A percentile compares a stretch with the other conserved stretches of the same genome.
phyloP scores from a whole-genome alignment of 2,797 vertebrate genomes.

The Somateria mollissima region DNA sequence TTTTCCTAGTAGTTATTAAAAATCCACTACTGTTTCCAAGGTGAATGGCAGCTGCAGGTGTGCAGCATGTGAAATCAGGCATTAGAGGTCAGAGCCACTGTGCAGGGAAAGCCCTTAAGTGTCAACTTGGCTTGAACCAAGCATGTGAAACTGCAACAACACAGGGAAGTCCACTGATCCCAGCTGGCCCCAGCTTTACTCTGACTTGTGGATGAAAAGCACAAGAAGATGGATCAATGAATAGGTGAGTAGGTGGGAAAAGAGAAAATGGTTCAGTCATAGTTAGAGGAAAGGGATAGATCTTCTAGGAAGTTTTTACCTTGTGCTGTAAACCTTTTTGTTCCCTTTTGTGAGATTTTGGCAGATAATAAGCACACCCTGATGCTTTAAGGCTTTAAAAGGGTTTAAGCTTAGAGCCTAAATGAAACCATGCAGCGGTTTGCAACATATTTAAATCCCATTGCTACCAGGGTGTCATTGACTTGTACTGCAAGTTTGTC shows the following conservation, averaged over 20 bases:
- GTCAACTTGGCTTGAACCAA: not conserved
- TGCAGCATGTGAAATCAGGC: not conserved
- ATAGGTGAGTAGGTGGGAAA: not conserved
- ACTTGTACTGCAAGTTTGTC: not conserved
- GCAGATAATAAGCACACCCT: not conserved
- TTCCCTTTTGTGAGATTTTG: fast-evolving
- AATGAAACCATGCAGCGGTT: not conserved
- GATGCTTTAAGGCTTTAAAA: not conserved
- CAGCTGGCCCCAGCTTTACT: not conserved
- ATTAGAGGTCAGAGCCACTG: not conserved
- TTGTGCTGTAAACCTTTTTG: not conserved
- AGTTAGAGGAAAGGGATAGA: not conserved
- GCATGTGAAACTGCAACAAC: not conserved
- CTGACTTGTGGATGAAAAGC: not conserved
- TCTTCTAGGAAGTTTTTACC: not conserved
- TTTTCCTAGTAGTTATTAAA: not conserved
- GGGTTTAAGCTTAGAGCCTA: not conserved
- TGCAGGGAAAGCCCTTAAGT: not conserved
- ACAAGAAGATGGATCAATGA: not conserved
- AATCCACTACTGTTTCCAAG: not conserved
- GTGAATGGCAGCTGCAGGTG: not conserved
- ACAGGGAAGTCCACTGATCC: not conserved
- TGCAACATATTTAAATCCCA: not conserved
- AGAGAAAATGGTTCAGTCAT: not conserved
- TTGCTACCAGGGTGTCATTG: not conserved